Evolutionary conservation across 2,113 vertebrate species (phyloP).

Genomic region (Poicephalus gulielmi): DNA sequence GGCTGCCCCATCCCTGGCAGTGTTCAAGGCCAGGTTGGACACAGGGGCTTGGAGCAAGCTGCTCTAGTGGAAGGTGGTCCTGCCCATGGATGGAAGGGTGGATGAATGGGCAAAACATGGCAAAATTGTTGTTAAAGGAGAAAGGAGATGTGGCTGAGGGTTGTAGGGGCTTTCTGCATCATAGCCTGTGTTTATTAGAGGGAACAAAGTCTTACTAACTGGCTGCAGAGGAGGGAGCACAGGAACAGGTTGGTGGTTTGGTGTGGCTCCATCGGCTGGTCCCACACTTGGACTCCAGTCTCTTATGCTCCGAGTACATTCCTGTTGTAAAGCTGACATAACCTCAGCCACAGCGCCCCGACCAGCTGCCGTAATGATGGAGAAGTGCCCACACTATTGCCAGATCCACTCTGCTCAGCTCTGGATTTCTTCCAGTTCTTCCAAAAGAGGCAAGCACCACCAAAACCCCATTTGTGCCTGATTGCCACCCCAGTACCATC

Average conservation of each 20-base stretch:
- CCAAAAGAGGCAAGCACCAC: not conserved
- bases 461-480: not conserved
- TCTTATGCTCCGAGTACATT: fast-evolving
- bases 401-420: not conserved
- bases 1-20: not conserved
- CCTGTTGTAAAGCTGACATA: not conserved
- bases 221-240: not conserved
- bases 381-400: fast-evolving
- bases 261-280: fast-evolving
- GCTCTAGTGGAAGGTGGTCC: not conserved
- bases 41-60: not conserved
- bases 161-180: not conserved
- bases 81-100: not conserved
- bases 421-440: not conserved
- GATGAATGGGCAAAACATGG: not conserved
- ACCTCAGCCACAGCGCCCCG: fast-evolving
- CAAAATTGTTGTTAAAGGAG: not conserved
- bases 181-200: not conserved
- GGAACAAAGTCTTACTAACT: not conserved
- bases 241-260: not conserved
- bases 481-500: not conserved
- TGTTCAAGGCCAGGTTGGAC: not conserved
- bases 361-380: not conserved
- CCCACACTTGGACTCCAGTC: fast-evolving
- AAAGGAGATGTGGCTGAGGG: not conserved